Percentiles rank a stretch among this genome's conserved stretches.
Evolutionary conservation across 2,888 invertebrate species (phyloP).

Genomic region (Eledone cirrhosa): DNA sequence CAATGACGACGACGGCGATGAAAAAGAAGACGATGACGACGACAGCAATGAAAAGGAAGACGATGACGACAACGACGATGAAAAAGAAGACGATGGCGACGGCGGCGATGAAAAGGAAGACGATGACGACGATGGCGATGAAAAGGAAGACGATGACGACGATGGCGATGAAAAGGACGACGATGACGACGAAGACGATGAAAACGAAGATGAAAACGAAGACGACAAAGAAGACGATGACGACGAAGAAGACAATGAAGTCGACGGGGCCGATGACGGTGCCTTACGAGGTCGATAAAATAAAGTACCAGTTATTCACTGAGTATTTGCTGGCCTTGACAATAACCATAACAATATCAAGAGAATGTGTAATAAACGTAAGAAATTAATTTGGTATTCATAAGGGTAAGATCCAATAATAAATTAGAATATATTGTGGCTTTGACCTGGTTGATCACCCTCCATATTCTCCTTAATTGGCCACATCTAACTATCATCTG

Average conservation of each 20-base stretch:
- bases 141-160: background rate
- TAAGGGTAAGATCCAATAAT: too few species aligned
- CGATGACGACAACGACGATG: conserved; percentile 7
- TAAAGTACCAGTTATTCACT: too few species aligned
- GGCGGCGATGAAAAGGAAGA: background rate
- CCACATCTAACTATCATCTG: too few species aligned
- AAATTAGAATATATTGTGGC: too few species aligned
- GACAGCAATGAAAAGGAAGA: background rate
- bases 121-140: background rate
- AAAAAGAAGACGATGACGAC: conserved; percentile 8
- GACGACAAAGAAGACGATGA: background rate
- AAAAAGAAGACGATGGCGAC: background rate
- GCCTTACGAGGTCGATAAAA: too few species aligned
- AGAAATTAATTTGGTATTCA: background rate
- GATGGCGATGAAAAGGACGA: background rate
- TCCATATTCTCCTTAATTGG: too few species aligned
- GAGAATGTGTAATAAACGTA: background rate
- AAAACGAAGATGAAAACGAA: background rate
- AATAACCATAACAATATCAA: background rate
- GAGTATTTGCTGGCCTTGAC: background rate
- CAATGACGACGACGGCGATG: background rate
- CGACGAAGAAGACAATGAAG: background rate
- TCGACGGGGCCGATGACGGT: background rate
- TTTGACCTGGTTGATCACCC: too few species aligned
- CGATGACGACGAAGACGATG: background rate